A percentile compares a stretch with the other conserved stretches of the same genome.
phyloP scores from a whole-genome alignment of 1,140 invertebrate genomes.

The Trissolcus basalis region DNA sequence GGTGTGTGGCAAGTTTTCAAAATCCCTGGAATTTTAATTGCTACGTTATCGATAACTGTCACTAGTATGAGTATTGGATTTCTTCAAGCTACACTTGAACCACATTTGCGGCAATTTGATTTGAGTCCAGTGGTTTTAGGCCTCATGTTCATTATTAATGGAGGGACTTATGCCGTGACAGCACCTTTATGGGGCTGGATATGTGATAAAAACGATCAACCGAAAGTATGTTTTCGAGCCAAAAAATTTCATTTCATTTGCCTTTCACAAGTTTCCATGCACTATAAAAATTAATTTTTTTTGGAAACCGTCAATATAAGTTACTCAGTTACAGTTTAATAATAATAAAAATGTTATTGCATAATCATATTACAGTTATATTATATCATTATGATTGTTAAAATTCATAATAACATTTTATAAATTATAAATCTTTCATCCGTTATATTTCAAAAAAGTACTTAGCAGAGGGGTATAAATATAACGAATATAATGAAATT shows the following conservation, averaged over 20 bases:
- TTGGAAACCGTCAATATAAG: neutral
- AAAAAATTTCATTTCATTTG: neutral
- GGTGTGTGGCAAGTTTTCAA: conserved; percentile 81
- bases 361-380: no score
- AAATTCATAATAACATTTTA: no score
- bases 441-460: no score
- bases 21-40: conserved; percentile 83
- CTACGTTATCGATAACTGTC: conserved; percentile 82
- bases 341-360: no score
- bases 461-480: no score
- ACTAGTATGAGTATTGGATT: conserved; percentile 90
- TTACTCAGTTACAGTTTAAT: no score
- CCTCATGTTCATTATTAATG: conserved; percentile 91
- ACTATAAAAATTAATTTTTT: conserved; percentile 11
- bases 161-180: conserved; percentile 87
- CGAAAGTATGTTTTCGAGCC: conserved; percentile 76
- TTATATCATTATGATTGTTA: no score
- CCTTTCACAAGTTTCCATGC: no score
- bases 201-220: conserved; percentile 81
- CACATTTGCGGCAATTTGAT: conserved; percentile 85
- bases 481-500: no score
- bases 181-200: conserved; percentile 89
- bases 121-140: conserved; percentile 86
- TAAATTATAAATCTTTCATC: no score
- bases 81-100: conserved; percentile 87